Base-by-base conservation (phyloP, 1,140 invertebrate species). In the Pseudomyrmex gracilis region DNA sequence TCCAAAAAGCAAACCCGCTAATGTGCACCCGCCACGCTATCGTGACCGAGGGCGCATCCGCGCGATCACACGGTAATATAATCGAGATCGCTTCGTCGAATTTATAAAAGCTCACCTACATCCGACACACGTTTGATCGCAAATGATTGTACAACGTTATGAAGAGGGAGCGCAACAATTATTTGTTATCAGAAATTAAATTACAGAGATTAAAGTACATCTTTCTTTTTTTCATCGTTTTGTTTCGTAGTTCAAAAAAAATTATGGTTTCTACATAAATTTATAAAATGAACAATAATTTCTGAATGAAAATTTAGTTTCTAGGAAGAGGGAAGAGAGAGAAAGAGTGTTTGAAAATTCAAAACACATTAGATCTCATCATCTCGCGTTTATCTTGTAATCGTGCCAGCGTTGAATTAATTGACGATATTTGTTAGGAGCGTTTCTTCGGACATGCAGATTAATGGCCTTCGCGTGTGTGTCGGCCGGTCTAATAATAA, bases 341-440 rank as follows among this genome's bases (percentile, higher is more conserved):
- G 24, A 10, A 13, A 43, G 15, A 15, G 0, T 67, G 66, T 57
- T 43, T n/a, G 9, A 66, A 43, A 53, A 66, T 12, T 9, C 12
- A 20, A 34, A n/a, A 53, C 2, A n/a, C 10, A 3, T 68, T 47
- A 13, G 15, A 22, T 43, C 12, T 43, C 12, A 24, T 13, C 12
- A 10, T n/a, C 58, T 24, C 12, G 61, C 55, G 64, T 20, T 47
- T 57, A 47, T 70, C 58, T 78, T 70, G 76, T n/a, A 47, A 70
- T 20, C 2, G 22, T 47, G 51, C 34, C 64, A 78, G 47, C 43
- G 43, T 58, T 17, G 15, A 24, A 68, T 68, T 78, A 78, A 77
- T 77, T 78, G 73, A 61, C 74, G 13, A 57, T 55, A 67, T 77
- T 77, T 45, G 74, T 77, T 77, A 51, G 49, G 22, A 55, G 55